Evolutionary conservation across 2,888 invertebrate species (phyloP), one percentile per base, ranked within the genome.

Genomic region (Phortica okadai): DNA sequence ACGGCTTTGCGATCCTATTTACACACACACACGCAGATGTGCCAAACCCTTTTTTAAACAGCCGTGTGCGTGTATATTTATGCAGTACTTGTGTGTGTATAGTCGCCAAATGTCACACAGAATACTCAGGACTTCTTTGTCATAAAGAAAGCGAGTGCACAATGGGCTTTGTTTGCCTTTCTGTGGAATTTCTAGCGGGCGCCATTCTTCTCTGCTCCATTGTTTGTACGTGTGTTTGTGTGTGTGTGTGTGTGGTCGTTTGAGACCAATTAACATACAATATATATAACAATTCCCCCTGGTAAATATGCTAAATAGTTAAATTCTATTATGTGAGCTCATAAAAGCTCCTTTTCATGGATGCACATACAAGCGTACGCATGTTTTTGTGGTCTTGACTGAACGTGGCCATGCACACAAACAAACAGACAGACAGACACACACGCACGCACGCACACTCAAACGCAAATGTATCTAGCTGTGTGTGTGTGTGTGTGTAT

Each of bases 301-400:
- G 89, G 85, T 86, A 85, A 85, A 88, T 89, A 85, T 88, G 89
- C 88, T 85, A 85, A 85, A 85, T 85, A 88, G 85, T 85, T 85
- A 85, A 85, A 89, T 88, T 79, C 85, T 89, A 88, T 88, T 83
- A 86, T 84, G 87, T 87, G 84, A 82, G 87, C 87, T 88, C 85
- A 86, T 86, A 89, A 88, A 86, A 88, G 89, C 85, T 84, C 80
- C 79, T 66, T 62, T 16, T 58, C 8, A 56, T 73, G 44, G 14
- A 45, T 54, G 62, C 58, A 66, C 50, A 25, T 11, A 21, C 10
- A 8, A 7, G n/a, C 25, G 62, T 10, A 21, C 14, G 62, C 33
- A 33, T 33, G 8, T 62, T 25, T n/a, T 10, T 62, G 6, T n/a
- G 50, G 50, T 50, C 50, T 50, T 50, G 10, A 8, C 10, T 62